Evolutionary conservation across 2,797 vertebrate genomes (phyloP), one percentile per base, ranked within the genome.

Genomic region (Perodicticus potto): DNA sequence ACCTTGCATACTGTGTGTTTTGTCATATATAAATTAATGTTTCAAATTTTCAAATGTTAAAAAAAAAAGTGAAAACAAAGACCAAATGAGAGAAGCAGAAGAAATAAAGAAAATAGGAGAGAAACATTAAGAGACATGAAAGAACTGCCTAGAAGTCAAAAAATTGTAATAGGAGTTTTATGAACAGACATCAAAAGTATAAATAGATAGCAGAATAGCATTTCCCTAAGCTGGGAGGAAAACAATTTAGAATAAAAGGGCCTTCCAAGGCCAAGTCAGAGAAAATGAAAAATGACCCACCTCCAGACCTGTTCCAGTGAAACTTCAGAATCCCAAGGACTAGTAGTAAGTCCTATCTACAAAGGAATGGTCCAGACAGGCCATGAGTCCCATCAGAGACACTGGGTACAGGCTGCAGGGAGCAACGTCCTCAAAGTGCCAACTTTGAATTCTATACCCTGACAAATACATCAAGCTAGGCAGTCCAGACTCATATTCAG

Each of bases 61-160:
- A 87, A 85, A 84, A 72, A 76, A 77, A 89, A 45, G 27, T 10
- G 53, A 59, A 90, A 78, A 84, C 19, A 12, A 89, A 93, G 70
- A 83, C 37, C n/a, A 55, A 49, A 84, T 3, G 34, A 85, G 86
- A 81, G 34, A 73, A 76, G 5, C 0, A 55, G 43, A 69, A 53
- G 57, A 57, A 37, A 37, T 40, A 78, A 57, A 59, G 53, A 34
- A 77, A 81, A 49, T 29, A 32, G 13, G 29, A 27, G 22, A 55
- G 40, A 86, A 78, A 57, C 32, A 72, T 37, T 32, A 23, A 83
- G 43, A 63, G 57, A 67, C 4, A 80, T 5, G 27, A 65, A 85
- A 55, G 74, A 95, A 67, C 6, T 27, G 25, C n/a, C 17, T 81
- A 37, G n/a, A 85, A 88, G 34, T n/a, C 22, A 53, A 49, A 78